Evolutionary conservation across 2,888 invertebrate species (phyloP), one percentile per base, ranked within the genome.

Genomic region (Lypha dubia): DNA sequence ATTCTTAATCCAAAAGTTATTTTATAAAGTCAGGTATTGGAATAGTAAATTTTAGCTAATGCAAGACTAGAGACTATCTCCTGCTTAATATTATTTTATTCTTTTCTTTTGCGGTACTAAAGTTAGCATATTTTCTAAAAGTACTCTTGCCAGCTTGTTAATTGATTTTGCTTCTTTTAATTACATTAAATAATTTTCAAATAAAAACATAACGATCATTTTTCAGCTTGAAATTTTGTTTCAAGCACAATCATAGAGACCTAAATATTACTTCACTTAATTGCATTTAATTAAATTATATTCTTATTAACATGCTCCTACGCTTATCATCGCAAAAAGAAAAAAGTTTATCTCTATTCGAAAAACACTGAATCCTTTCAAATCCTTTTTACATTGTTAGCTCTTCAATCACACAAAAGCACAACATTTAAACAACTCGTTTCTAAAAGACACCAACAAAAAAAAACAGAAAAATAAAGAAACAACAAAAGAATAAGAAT

Each of bases 321-420:
- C 17, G n/a, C 8, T 4, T 24, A 58, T 32, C 9, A 22, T 22
- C 5, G 11, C 20, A 32, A 65, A 56, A 49, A 67, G 13, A 32
- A 32, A 65, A 56, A 49, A 67, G 13, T 67, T 56, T 32, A 22
- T 32, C 17, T 49, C 13, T 6, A 22, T 28, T 24, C 20, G 0
- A 46, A 70, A 68, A 32, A 51, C n/a, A 68, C 44, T 3, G 24
- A 53, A 53, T 53, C 28, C 62, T 53, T 70, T 51, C 17, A 53
- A 53, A 53, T 6, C 28, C 41, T 62, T 67, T 62, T 38, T 24
- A 20, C 17, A 22, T 41, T 24, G 17, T 53, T 20, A n/a, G 0
- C 28, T 56, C 20, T 65, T 53, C 53, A n/a, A 49, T 56, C 49
- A 49, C 44, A 58, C 35, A 76, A 73, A 73, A 41, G 24, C 28